These are phyloP conservation scores for Brachionus angularis DNA, from an alignment of 1,140 invertebrate species.

Conservation along the genomic window DNA sequence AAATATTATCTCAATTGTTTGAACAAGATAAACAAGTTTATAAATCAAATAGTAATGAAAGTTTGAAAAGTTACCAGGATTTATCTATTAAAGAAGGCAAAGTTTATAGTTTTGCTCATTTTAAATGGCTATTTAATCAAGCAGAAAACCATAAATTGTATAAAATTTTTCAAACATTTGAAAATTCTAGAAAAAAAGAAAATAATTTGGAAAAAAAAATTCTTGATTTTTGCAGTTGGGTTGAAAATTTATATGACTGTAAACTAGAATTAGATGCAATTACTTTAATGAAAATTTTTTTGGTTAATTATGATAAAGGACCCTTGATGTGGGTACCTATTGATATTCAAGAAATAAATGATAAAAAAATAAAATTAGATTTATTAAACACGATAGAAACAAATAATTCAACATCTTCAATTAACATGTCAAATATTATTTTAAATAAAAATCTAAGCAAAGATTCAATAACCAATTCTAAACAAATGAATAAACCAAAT, in stretches of 20 bases:
- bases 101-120: conserved; percentile 6
- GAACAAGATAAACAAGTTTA: background rate
- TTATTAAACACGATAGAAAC: background rate
- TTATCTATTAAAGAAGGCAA: too few species aligned
- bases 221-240: conserved; percentile 12
- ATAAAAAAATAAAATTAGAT: background rate
- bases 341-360: background rate
- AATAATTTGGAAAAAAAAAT: conserved; percentile 30
- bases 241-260: conserved; percentile 13
- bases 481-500: background rate
- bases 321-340: conserved; percentile 18
- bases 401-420: too few species aligned
- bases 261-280: conserved; percentile 17
- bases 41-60: background rate
- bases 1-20: conserved; percentile 16
- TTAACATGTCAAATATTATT: background rate
- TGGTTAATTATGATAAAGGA: conserved; percentile 23
- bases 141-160: background rate
- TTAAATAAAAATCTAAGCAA: background rate
- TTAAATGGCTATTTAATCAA: conserved; percentile 10
- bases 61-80: too few species aligned
- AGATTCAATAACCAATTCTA: background rate
- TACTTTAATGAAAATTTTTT: conserved; percentile 32
- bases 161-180: background rate
- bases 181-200: background rate